These are phyloP conservation scores for Neodiprion lecontei DNA, from an alignment of 1,140 invertebrate species.

Conservation along the genomic window DNA sequence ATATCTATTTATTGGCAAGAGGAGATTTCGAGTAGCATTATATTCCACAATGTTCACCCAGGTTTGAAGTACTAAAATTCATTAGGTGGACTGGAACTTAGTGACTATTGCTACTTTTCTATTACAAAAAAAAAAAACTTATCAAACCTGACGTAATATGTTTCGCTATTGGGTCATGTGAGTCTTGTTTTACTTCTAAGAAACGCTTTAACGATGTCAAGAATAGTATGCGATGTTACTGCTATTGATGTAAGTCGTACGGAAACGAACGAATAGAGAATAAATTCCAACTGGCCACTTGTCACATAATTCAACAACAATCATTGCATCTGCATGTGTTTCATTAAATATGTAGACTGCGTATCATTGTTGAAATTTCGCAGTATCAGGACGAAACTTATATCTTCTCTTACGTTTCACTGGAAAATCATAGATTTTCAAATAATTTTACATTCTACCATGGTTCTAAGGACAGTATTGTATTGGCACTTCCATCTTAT, in stretches of 20 bases:
- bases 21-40: no score
- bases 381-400: neutral
- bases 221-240: no score
- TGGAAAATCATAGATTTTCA: neutral
- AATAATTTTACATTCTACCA: neutral
- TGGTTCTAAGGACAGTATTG: constrained; percentile 7
- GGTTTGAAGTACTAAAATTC: no score
- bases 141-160: no score
- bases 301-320: neutral
- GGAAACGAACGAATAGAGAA: neutral
- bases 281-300: neutral
- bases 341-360: neutral
- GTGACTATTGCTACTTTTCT: no score
- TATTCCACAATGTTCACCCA: no score
- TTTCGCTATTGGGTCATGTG: no score
- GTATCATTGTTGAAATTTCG: neutral
- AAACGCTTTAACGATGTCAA: no score
- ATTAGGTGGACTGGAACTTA: no score
- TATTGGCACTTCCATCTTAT: constrained; percentile 2
- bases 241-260: no score
- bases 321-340: constrained; percentile 1
- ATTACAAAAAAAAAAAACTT: no score
- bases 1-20: neutral
- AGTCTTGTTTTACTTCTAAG: no score
- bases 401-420: neutral